Conservation (phyloP, 2,797 vertebrate species). For the Chiloscyllium punctatum region DNA sequence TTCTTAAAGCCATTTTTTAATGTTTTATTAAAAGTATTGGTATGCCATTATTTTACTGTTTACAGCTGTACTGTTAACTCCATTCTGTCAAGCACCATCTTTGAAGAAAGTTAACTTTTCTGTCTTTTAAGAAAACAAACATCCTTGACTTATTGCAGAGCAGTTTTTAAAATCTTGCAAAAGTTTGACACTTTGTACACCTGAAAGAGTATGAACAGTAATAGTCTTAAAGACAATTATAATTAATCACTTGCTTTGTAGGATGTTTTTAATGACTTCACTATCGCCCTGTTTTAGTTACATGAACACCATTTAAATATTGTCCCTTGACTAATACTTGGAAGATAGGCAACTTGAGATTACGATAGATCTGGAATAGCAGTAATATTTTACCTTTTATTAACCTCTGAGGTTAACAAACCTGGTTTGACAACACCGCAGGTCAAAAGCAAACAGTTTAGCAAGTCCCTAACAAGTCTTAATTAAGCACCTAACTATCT, state of each 20-base stretch:
- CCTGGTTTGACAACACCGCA: background rate
- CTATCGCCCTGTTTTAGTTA: background rate
- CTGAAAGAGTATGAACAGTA: background rate
- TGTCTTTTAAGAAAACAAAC: background rate
- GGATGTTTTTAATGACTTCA: background rate
- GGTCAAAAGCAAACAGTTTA: background rate
- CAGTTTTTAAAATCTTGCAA: background rate
- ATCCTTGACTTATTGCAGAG: background rate
- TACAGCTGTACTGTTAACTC: background rate
- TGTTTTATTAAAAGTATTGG: slow-evolving; percentile 4
- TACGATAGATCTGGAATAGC: background rate
- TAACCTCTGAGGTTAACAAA: background rate
- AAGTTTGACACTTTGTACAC: background rate
- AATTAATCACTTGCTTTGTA: background rate
- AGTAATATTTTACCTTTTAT: background rate
- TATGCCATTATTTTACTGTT: slow-evolving; percentile 21
- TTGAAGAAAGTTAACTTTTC: background rate
- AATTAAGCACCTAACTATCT: background rate
- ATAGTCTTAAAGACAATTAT: background rate
- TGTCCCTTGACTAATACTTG: background rate
- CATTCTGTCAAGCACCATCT: slow-evolving; percentile 27
- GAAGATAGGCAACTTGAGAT: background rate
- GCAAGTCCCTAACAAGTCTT: background rate
- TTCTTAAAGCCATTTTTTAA: background rate
- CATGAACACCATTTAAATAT: background rate